Conservation (phyloP, 1,140 invertebrate genomes). For the Drosophila carrolli region DNA sequence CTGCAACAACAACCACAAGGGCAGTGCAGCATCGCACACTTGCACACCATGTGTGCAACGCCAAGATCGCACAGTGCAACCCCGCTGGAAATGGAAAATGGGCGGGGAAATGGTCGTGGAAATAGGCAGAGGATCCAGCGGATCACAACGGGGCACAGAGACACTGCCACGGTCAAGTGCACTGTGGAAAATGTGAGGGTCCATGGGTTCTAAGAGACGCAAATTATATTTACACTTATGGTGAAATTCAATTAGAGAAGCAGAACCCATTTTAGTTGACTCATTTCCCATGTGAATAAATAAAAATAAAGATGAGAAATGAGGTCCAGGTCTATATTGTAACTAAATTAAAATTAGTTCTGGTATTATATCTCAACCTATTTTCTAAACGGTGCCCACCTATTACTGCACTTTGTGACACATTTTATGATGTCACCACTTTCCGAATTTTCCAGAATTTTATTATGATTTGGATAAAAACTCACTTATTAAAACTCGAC, state of each 20-base stretch:
- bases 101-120: slow-evolving; percentile 10
- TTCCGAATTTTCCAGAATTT: too few relatives aligned
- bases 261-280: too few relatives aligned
- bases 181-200: slow-evolving; percentile 48
- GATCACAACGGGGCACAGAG: slow-evolving; percentile 19
- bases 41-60: slow-evolving; percentile 78
- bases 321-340: too few relatives aligned
- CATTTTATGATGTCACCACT: too few relatives aligned
- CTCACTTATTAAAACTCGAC: too few relatives aligned
- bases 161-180: slow-evolving; percentile 77
- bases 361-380: too few relatives aligned
- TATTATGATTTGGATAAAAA: too few relatives aligned
- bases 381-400: too few relatives aligned
- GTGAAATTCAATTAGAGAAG: background rate
- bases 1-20: slow-evolving; percentile 37
- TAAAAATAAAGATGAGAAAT: too few relatives aligned
- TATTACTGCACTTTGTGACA: too few relatives aligned
- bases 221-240: background rate
- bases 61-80: slow-evolving; percentile 51
- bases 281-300: too few relatives aligned
- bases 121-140: slow-evolving; percentile 16
- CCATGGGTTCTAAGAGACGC: background rate
- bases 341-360: too few relatives aligned
- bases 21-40: slow-evolving; percentile 58
- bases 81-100: slow-evolving; percentile 29